A percentile compares a stretch with the other conserved stretches of the same genome.
Evolutionary conservation across 2,797 vertebrate genomes (phyloP).

Genomic region (Halcyon chelicuti): DNA sequence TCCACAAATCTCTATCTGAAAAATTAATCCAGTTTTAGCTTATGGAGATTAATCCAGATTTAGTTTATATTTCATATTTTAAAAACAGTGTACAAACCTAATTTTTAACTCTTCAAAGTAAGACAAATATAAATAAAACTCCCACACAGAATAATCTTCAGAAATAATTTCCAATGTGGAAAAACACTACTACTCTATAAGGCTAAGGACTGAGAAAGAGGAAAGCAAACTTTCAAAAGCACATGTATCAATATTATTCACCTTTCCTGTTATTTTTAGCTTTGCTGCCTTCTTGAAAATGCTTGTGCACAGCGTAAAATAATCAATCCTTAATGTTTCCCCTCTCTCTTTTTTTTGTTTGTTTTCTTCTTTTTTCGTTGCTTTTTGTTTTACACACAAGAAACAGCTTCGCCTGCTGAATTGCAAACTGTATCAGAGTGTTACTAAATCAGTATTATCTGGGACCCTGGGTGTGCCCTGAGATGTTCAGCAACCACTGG

Average conservation of each 20-base stretch:
- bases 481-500: not conserved
- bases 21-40: constrained; percentile 22
- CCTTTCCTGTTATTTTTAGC: not conserved
- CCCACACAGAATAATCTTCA: not conserved
- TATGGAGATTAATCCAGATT: constrained; percentile 6
- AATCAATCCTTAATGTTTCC: not conserved
- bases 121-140: constrained; percentile 1
- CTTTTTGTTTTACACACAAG: not conserved
- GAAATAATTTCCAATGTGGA: not conserved
- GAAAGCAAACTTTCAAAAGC: not conserved
- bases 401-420: not conserved
- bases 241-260: rapidly evolving
- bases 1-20: not conserved
- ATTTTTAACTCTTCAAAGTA: not conserved
- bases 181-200: not conserved
- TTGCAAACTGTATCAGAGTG: not conserved
- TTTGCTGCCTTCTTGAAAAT: not conserved
- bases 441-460: not conserved
- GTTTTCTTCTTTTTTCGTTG: too few species aligned
- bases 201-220: not conserved
- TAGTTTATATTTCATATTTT: not conserved
- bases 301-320: not conserved
- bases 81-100: not conserved
- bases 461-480: rapidly evolving
- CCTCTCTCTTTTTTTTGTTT: too few species aligned